These are phyloP conservation scores for Drosophila nikananu DNA, from an alignment of 1,140 invertebrate genomes.

Conservation along the genomic window DNA sequence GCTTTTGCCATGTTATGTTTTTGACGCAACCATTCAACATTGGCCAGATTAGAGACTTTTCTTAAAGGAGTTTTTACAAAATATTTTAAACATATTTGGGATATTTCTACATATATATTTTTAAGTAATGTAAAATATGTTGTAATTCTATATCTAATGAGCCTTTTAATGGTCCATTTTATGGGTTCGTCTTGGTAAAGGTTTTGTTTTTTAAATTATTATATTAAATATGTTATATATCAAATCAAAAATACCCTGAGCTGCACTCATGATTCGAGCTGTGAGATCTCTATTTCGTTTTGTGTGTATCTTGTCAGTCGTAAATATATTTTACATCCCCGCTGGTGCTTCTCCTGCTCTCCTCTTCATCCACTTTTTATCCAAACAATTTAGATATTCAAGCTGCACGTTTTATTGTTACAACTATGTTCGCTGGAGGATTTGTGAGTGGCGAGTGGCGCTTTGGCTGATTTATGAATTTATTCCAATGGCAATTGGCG, in stretches of 20 bases:
- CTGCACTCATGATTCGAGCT: not conserved
- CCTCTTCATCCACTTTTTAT: not conserved
- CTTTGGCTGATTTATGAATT: constrained; percentile 48
- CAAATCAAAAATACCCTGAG: not conserved
- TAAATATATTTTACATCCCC: not conserved
- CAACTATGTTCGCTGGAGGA: constrained; percentile 7
- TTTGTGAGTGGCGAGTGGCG: constrained; percentile 28
- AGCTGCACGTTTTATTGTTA: constrained; percentile 30
- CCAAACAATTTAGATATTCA: constrained; percentile 9
- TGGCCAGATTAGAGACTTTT: not conserved
- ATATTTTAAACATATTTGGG: not conserved
- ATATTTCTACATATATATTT: not conserved
- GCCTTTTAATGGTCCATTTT: too few relatives aligned
- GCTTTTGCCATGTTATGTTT: not conserved
- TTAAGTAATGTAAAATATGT: not conserved
- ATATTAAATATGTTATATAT: not conserved
- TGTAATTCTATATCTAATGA: not conserved
- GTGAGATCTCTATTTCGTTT: not conserved
- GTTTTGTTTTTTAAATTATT: too few relatives aligned
- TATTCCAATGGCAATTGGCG: constrained; percentile 60
- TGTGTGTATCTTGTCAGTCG: not conserved
- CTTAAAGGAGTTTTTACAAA: not conserved
- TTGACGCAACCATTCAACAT: not conserved
- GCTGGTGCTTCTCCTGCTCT: too few relatives aligned
- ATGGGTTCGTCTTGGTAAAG: too few relatives aligned